These are phyloP conservation scores for Drosophila navojoa DNA, from an alignment of 1,140 invertebrate species.

Conservation along the genomic window DNA sequence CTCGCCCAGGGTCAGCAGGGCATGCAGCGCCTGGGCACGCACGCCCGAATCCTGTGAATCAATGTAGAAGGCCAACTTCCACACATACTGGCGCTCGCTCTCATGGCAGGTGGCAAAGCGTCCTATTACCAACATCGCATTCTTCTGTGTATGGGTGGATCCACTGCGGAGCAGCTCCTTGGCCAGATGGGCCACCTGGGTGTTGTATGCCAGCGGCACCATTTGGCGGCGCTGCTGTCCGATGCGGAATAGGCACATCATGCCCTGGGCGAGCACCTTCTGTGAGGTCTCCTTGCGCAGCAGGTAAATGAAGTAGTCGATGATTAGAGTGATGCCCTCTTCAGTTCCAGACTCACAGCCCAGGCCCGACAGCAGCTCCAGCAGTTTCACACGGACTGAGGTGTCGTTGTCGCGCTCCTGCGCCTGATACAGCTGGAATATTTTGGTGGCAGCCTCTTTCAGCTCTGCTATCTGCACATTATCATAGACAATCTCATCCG, in stretches of 20 bases:
- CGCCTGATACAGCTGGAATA: constrained; percentile 70
- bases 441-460: constrained; percentile 60
- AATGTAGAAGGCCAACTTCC: constrained; percentile 91
- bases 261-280: constrained; percentile 87
- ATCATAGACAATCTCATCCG: constrained; percentile 71
- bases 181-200: constrained; percentile 83
- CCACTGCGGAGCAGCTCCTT: constrained; percentile 89
- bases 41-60: constrained; percentile 96
- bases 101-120: constrained; percentile 85
- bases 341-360: constrained; percentile 65
- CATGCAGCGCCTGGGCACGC: constrained; percentile 92
- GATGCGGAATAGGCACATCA: constrained; percentile 75
- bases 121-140: constrained; percentile 90
- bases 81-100: constrained; percentile 86
- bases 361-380: constrained; percentile 69
- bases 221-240: constrained; percentile 58
- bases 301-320: constrained; percentile 90
- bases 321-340: constrained; percentile 56
- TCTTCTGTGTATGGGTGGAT: constrained; percentile 91
- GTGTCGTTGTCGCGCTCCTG: constrained; percentile 77
- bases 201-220: constrained; percentile 67
- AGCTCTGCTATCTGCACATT: constrained; percentile 63
- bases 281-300: constrained; percentile 92
- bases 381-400: constrained; percentile 69
- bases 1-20: constrained; percentile 87